These are phyloP conservation scores for Strix uralensis DNA, from an alignment of 2,113 vertebrate genomes.

Conservation along the genomic window DNA sequence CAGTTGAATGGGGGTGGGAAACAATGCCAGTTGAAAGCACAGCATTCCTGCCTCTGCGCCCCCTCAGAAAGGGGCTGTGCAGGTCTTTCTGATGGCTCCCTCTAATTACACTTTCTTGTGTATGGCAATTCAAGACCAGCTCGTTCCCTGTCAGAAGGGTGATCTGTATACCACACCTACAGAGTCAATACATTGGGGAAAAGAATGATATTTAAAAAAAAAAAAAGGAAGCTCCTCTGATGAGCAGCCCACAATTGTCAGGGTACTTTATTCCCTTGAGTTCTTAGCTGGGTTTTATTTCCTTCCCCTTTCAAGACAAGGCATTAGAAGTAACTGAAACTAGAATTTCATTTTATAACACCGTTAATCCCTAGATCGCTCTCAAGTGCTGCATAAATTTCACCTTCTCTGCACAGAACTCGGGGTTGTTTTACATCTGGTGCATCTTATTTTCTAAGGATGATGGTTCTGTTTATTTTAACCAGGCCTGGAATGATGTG, in stretches of 20 bases:
- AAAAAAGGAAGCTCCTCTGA: not conserved
- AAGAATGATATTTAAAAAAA: not conserved
- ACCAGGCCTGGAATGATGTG: slow-evolving; percentile 31
- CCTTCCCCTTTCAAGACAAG: not conserved
- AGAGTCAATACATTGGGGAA: not conserved
- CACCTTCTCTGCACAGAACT: not conserved
- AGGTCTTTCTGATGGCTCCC: slow-evolving; percentile 8
- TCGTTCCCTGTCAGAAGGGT: not conserved
- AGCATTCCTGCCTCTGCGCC: slow-evolving; percentile 20
- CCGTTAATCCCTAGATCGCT: slow-evolving; percentile 5
- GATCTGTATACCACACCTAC: not conserved
- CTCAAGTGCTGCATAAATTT: slow-evolving; percentile 44
- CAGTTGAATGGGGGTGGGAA: slow-evolving; percentile 46
- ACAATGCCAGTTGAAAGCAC: slow-evolving; percentile 33
- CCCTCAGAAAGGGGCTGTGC: not conserved
- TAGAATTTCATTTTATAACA: slow-evolving; percentile 14
- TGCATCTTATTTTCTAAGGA: slow-evolving; percentile 47
- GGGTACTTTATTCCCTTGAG: not conserved
- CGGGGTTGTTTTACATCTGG: slow-evolving; percentile 43
- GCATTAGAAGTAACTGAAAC: not conserved
- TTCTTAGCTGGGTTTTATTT: not conserved
- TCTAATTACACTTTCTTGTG: slow-evolving; percentile 41
- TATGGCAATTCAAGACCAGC: not conserved
- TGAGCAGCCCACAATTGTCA: not conserved
- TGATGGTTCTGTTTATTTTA: slow-evolving; percentile 38